Base-by-base conservation (phyloP, 2,113 vertebrate genomes). In the Alligator sinensis region DNA sequence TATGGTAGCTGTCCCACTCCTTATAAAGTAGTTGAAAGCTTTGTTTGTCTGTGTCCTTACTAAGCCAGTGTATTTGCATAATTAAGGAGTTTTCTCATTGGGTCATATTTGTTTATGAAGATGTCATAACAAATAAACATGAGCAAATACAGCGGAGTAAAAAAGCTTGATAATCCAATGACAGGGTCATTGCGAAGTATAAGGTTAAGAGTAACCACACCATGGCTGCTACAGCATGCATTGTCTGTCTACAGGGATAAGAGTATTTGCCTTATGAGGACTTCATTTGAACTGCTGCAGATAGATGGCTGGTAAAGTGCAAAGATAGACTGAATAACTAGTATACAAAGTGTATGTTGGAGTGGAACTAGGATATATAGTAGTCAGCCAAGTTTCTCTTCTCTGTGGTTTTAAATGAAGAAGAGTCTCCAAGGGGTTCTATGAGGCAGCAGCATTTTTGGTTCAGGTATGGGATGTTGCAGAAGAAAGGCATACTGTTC, bases 131-230 rank as follows among this genome's bases (percentile, higher is more conserved):
- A 72, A 10, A 34, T 72, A 14, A 70, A 72, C 19, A 74, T 11
- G 34, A 47, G 47, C 34, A 74, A 15, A 38, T 74, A 47, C 34
- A 24, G 22, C 8, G 9, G 6, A 80, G 77, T 92, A 86, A 78
- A 91, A 91, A 62, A 11, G 88, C 89, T 85, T 79, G 62, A 28
- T 93, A 74, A 79, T 93, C 82, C 66, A 86, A 21, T 92, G 62
- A 88, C 22, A 72, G 4, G 68, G 34, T 30, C 68, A 38, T 47
- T 38, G 30, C 5, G 30, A 70, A 22, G 70, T 24, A 22, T 72
- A 34, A 72, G 30, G 34, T 72, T 38, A 72, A 38, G 34, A 34
- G 19, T 38, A 72, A 24, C 22, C 70, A 72, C 34, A 72, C 21
- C 30, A 38, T 47, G 47, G 47, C 47, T 47, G 47, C 47, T 93